Conservation (phyloP, 2,113 vertebrate species). For the Ophthalmolycus amberensis region DNA sequence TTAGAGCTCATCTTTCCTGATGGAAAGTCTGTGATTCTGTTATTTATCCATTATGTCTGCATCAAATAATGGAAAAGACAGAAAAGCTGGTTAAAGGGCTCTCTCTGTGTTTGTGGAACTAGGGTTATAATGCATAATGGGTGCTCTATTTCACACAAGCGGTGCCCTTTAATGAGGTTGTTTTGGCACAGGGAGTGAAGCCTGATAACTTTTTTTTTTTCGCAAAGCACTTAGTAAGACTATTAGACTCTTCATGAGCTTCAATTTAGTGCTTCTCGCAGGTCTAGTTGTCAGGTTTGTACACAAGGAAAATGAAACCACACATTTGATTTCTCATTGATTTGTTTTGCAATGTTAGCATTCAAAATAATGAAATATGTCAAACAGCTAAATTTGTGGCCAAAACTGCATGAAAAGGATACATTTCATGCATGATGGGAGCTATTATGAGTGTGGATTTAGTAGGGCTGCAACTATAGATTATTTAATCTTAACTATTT, state of each 20-base stretch:
- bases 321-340: not conserved
- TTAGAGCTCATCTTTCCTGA: constrained; percentile 21
- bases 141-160: constrained; percentile 42
- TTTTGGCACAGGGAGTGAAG: constrained; percentile 46
- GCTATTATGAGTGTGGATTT: not conserved
- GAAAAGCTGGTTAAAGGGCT: constrained; percentile 16
- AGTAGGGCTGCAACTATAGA: not conserved
- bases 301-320: constrained; percentile 14
- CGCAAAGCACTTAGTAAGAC: constrained; percentile 37
- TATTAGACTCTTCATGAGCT: constrained; percentile 23
- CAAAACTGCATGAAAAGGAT: not conserved
- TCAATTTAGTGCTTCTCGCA: constrained; percentile 38
- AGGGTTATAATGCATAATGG: constrained; percentile 32
- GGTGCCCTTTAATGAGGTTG: constrained; percentile 53
- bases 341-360: constrained; percentile 1
- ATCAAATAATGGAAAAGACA: constrained; percentile 31
- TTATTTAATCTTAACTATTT: not conserved
- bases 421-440: not conserved
- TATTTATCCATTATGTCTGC: constrained; percentile 32
- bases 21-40: constrained; percentile 6
- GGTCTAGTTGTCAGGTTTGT: constrained; percentile 5
- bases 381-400: not conserved
- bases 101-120: constrained; percentile 8
- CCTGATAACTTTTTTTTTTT: constrained; percentile 35
- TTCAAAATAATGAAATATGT: not conserved